phyloP scores from a whole-genome alignment of 2,113 vertebrate genomes.

The Melanocharis versteri region DNA sequence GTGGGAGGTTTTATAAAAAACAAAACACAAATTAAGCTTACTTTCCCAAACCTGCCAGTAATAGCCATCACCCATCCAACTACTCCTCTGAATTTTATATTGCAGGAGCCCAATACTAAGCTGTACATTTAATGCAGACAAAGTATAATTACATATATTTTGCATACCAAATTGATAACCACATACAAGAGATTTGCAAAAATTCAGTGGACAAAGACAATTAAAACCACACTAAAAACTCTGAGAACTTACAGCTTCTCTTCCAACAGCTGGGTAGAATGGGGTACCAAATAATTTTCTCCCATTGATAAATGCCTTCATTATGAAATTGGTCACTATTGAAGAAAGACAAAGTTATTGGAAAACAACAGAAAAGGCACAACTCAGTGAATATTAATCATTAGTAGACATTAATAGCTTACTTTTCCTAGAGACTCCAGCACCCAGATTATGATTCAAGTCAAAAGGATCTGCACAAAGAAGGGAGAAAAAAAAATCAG shows the following conservation, averaged over 20 bases:
- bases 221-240: not conserved
- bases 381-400: not conserved
- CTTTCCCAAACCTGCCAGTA: not conserved
- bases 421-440: slow-evolving; percentile 99
- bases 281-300: slow-evolving; percentile 95
- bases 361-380: not conserved
- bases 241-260: slow-evolving; percentile 85
- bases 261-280: slow-evolving; percentile 85
- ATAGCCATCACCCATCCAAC: not conserved
- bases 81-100: not conserved
- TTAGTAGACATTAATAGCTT: slow-evolving; percentile 54
- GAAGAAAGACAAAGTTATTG: slow-evolving; percentile 40
- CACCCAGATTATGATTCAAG: slow-evolving; percentile 98
- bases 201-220: not conserved
- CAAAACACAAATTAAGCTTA: not conserved
- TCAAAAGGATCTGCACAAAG: slow-evolving; percentile 91
- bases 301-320: slow-evolving; percentile 99
- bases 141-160: not conserved
- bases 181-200: not conserved
- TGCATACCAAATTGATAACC: not conserved
- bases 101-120: not conserved
- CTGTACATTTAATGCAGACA: not conserved
- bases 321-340: slow-evolving; percentile 99
- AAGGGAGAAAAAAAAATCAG: not conserved
- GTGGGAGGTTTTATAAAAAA: not conserved